phyloP scores from a whole-genome alignment of 2,113 vertebrate species.

The Echinops telfairi region DNA sequence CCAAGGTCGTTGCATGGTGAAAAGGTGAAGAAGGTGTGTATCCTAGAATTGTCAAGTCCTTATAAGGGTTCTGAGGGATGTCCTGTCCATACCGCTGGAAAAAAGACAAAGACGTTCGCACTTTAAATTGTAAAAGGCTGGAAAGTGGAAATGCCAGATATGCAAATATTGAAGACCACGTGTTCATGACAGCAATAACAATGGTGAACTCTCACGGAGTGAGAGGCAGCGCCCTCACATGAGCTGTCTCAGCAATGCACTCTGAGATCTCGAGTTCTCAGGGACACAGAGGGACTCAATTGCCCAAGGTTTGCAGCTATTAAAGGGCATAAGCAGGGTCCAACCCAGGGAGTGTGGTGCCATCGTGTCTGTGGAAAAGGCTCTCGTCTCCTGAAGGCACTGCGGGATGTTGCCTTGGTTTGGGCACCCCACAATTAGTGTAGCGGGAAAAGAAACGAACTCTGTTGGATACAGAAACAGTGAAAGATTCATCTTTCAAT shows the following conservation, averaged over 20 bases:
- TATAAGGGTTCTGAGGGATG: neutral
- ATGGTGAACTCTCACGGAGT: neutral
- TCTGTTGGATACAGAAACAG: constrained; percentile 4
- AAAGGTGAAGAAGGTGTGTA: neutral
- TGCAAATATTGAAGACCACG: neutral
- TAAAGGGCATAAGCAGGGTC: neutral
- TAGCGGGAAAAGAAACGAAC: neutral
- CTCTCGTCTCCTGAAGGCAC: neutral
- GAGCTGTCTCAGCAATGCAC: no score
- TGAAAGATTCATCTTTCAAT: constrained; percentile 27
- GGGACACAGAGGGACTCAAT: neutral
- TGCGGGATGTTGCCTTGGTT: no score
- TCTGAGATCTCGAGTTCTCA: neutral
- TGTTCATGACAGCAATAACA: neutral
- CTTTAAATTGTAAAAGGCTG: no score
- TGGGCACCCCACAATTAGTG: no score
- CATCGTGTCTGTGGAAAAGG: neutral
- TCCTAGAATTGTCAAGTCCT: neutral
- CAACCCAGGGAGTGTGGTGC: neutral
- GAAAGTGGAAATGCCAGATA: neutral
- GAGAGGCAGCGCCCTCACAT: neutral
- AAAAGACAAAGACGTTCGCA: no score
- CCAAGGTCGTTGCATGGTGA: neutral
- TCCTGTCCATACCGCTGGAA: neutral
- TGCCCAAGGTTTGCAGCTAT: neutral